Base-by-base conservation (phyloP, 2,888 invertebrate species). In the Arge pagana region DNA sequence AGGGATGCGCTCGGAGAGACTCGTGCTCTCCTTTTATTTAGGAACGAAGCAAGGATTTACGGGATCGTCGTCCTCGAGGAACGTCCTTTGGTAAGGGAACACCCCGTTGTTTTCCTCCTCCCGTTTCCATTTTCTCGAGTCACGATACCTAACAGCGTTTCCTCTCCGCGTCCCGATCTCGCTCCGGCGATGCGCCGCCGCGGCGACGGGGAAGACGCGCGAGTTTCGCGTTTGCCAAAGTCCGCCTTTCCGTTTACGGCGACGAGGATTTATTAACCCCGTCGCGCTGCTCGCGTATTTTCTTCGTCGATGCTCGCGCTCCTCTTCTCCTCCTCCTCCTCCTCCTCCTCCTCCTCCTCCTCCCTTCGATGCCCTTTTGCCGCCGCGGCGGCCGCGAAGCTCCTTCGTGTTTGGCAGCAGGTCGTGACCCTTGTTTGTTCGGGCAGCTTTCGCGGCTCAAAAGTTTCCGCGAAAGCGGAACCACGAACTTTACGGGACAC, bases 91-190 rank as follows among this genome's bases (percentile, higher is more conserved):
- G 33, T 23, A 23, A 45, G 45, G 13, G 23, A 15, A 23, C 23
- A 23, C 15, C 41, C 15, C 4, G 7, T 23, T 23, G 37, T 10
- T 15, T 37, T 11, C 15, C 7, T 26, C 26, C 24, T 26, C 40
- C 16, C 15, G 8, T 18, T 13, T 4, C 6, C 28, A n/a, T 33
- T n/a, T n/a, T n/a, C n/a, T n/a, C n/a, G n/a, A n/a, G n/a, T n/a
- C n/a, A n/a, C n/a, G n/a, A 57, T 26, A n/a, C 60, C 64, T 63
- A 61, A 68, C 60, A 65, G 67, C 64, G 63, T 65, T 55, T 45
- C 33, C 15, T 26, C 28, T 10, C 60, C 42, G 50, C 53, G 57
- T 56, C 65, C 68, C 36, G 49, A 53, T 50, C 57, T 48, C 50
- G 50, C 50, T 49, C 33, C 49, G 55, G 58, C 57, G 52, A 49